Percentiles rank a stretch among this genome's conserved stretches.
Conservation (phyloP, 2,888 invertebrate species). For the Antheraea assamensis region DNA sequence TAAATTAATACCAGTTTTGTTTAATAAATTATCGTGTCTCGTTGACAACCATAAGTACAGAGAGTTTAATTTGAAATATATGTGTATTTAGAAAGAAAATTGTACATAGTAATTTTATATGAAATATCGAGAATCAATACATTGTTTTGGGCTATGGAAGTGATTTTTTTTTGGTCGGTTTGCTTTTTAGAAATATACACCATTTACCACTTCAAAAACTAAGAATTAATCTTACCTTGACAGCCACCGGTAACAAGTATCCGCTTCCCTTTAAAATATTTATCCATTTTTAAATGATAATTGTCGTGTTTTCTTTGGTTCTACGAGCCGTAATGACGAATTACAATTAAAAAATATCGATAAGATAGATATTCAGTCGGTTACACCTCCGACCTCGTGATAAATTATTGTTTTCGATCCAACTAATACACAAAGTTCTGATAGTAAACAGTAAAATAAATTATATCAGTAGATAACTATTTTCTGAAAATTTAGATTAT, state of each 20-base stretch:
- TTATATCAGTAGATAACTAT: constrained; percentile 8
- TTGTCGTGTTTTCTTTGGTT: constrained; percentile 4
- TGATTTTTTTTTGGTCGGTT: not conserved
- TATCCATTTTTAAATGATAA: constrained; percentile 51
- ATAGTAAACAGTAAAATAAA: constrained; percentile 7
- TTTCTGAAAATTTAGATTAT: not conserved
- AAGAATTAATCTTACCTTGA: constrained; percentile 82
- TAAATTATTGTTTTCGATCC: constrained; percentile 4
- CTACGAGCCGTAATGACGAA: not conserved
- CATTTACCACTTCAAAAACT: not conserved
- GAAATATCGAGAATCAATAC: too few species aligned
- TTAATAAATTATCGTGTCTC: too few species aligned
- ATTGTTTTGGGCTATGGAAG: not conserved
- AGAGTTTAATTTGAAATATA: too few species aligned
- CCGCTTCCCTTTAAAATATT: constrained; percentile 86
- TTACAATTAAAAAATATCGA: constrained; percentile 20
- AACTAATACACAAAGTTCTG: not conserved
- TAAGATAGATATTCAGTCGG: constrained; percentile 22
- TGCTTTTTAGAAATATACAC: not conserved
- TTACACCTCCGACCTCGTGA: constrained; percentile 25
- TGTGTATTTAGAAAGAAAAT: too few species aligned
- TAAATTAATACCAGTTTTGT: too few species aligned
- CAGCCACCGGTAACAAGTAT: constrained; percentile 94
- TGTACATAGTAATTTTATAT: too few species aligned
- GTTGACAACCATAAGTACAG: too few species aligned